Base-by-base conservation (phyloP, 2,113 vertebrate genomes). In the Ailurus styani region DNA sequence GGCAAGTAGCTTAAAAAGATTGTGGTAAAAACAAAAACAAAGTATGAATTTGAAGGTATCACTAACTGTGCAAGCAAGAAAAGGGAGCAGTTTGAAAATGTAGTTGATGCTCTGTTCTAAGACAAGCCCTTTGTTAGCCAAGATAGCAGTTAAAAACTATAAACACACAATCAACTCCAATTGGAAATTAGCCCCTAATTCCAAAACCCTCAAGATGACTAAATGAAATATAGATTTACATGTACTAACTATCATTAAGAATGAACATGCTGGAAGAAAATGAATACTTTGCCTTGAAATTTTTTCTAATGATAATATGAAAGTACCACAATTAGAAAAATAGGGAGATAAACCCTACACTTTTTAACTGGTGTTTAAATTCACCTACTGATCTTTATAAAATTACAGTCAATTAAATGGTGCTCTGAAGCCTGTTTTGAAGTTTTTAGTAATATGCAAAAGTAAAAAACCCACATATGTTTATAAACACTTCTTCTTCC, bases 401-500 rank as follows among this genome's bases (percentile, higher is more conserved):
- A 88, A 75, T 95, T 84, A 85, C 29, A 77, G 57, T 54, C 68
- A 81, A 73, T 42, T 93, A 89, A 81, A 54, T 73, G 37, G 13
- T 90, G 45, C 73, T 88, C 81, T 55, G 54, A 95, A 79, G 81
- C 52, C 47, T 83, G 47, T 87, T 79, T 50, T 37, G 17, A 68
- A 40, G 0, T 83, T 95, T 81, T 95, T 57, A 85, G 34, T 87
- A 84, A 6, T 66, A 68, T 54, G 21, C 40, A 87, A 50, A 97
- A 90, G 21, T 88, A 57, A 73, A 93, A 86, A 87, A 89, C 52
- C 55, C 13, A 68, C 8, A 1, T 82, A 77, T 84, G 57, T 96
- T 95, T 89, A 54, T 55, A 95, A 91, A 95, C 75, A 90, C 47
- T 75, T 95, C 34, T 94, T 95, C 89, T 88, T 52, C 81, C 64